A percentile compares a stretch with the other conserved stretches of the same genome.
Conservation (phyloP, 2,888 invertebrate genomes). For the Helobdella robusta region DNA sequence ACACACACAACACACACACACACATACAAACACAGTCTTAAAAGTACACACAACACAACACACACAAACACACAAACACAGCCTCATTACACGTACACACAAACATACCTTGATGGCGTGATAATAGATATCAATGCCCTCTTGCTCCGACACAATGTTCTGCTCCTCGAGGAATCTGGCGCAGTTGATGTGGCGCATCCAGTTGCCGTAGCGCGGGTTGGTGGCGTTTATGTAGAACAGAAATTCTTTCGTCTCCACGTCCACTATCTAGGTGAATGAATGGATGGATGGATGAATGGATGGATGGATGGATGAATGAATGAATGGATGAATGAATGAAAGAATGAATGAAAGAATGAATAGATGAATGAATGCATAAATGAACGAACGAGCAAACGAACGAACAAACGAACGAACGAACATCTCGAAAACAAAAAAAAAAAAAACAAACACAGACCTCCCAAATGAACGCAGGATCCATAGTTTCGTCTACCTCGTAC, state of each 20-base stretch:
- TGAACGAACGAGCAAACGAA: too few species aligned
- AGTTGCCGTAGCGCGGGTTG: slow-evolving; percentile 40
- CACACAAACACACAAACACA: neutral
- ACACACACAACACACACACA: neutral
- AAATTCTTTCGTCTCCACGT: slow-evolving; percentile 41
- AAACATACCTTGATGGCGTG: slow-evolving; percentile 43
- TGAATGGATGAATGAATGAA: too few species aligned
- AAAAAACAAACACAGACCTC: slow-evolving; percentile 42
- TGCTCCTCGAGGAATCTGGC: slow-evolving; percentile 46
- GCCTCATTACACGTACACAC: neutral
- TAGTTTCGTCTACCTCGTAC: slow-evolving; percentile 36
- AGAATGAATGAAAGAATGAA: too few species aligned
- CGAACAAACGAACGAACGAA: too few species aligned
- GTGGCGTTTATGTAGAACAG: slow-evolving; percentile 44
- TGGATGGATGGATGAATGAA: too few species aligned
- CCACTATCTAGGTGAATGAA: slow-evolving; percentile 43
- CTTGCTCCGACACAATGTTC: slow-evolving; percentile 45
- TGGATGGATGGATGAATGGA: too few species aligned
- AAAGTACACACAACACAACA: neutral
- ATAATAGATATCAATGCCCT: slow-evolving; percentile 43
- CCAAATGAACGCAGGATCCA: slow-evolving; percentile 45
- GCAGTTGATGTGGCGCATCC: slow-evolving; percentile 47
- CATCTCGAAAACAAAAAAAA: too few species aligned
- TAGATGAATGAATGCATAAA: too few species aligned
- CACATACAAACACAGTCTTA: neutral